Evolutionary conservation across 2,888 invertebrate genomes (phyloP).

Genomic region (Pristionchus maxplancki): DNA sequence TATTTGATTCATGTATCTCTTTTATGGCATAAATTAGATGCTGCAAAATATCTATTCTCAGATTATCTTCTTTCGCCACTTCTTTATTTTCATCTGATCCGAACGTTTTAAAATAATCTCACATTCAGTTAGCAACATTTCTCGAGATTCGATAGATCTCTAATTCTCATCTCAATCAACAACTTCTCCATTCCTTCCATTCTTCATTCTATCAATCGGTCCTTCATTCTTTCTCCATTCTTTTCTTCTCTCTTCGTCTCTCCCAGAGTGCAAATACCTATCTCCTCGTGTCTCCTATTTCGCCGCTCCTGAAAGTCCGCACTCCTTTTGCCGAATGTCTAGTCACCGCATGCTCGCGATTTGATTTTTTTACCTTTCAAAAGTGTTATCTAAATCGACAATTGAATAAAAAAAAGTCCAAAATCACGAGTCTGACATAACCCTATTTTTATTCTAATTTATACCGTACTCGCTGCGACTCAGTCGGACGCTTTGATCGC

Average conservation of each 20-base stretch:
- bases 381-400: neutral
- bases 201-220: conserved; percentile 9
- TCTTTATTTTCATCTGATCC: too few species aligned
- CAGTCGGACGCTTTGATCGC: neutral
- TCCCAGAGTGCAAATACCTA: conserved; percentile 2
- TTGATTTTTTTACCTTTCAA: neutral
- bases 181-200: neutral
- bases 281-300: neutral
- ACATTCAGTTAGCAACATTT: too few species aligned
- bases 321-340: neutral
- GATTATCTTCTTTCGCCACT: too few species aligned
- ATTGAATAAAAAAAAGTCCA: neutral
- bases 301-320: neutral
- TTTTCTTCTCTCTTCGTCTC: conserved; percentile 25
- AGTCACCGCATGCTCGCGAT: neutral
- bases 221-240: neutral
- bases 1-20: too few species aligned
- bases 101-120: too few species aligned
- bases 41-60: too few species aligned
- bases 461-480: neutral
- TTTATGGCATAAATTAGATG: too few species aligned
- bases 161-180: neutral
- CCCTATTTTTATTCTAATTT: neutral
- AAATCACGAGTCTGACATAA: neutral
- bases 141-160: neutral